Percentiles rank a stretch among this genome's conserved stretches.
Conservation (phyloP, 2,797 vertebrate genomes). For the Rhincodon typus region DNA sequence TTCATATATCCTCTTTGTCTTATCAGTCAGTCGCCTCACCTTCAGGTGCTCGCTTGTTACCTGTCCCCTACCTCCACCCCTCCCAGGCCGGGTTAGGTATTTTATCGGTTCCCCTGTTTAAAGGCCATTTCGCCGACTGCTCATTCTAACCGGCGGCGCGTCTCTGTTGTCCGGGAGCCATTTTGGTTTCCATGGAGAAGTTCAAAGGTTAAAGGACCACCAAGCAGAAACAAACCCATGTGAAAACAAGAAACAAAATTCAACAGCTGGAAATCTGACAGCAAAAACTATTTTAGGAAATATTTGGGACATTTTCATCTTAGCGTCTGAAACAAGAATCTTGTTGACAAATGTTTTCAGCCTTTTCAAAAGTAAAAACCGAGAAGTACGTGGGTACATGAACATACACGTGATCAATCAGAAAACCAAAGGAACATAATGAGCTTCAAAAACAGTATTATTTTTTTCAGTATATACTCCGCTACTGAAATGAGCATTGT, state of each 20-base stretch:
- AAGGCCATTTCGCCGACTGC: constrained; percentile 11
- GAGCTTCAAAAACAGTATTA: neutral
- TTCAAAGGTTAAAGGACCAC: neutral
- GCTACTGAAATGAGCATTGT: neutral
- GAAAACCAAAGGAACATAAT: neutral
- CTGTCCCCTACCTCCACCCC: neutral
- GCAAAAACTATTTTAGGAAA: neutral
- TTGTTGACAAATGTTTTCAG: neutral
- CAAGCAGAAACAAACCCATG: neutral
- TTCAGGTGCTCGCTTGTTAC: neutral
- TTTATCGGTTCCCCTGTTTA: neutral
- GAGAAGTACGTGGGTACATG: too few relatives aligned
- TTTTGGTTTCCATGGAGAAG: constrained; percentile 43
- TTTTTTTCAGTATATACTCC: neutral
- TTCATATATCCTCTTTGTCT: neutral
- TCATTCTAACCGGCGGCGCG: constrained; percentile 45
- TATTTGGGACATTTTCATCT: neutral
- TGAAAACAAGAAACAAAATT: neutral
- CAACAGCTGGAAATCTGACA: neutral
- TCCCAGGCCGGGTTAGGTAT: too few relatives aligned
- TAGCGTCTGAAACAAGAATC: neutral
- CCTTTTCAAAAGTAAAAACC: neutral
- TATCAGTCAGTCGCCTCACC: neutral
- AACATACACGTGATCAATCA: neutral
- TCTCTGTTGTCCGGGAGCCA: constrained; percentile 57